Conservation (phyloP, 2,113 vertebrate species). For the Microcebus ravelobensis region DNA sequence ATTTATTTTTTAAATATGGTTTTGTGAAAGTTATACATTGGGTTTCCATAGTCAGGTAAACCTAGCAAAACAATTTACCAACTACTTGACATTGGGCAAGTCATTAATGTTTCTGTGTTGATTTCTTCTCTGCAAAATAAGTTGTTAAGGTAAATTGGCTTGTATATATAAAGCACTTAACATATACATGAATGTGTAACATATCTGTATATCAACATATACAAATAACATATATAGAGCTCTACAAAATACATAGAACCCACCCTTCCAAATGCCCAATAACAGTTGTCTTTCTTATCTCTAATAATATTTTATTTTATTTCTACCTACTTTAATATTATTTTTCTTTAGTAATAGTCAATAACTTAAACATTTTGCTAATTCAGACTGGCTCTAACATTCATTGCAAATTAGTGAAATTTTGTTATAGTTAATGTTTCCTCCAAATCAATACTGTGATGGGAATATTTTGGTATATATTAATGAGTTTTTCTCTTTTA, state of each 20-base stretch:
- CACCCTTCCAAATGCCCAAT: background rate
- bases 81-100: background rate
- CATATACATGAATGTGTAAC: background rate
- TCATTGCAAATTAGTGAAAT: constrained; percentile 22
- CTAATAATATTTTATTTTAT: constrained; percentile 18
- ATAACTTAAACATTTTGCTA: constrained; percentile 27
- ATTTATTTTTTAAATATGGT: constrained; percentile 13
- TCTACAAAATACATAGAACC: background rate
- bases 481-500: constrained; percentile 26
- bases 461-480: background rate
- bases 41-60: background rate
- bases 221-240: background rate
- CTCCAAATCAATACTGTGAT: constrained; percentile 12
- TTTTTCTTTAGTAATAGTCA: constrained; percentile 29
- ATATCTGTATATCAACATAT: background rate
- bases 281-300: background rate
- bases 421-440: constrained; percentile 10
- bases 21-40: background rate
- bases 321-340: background rate
- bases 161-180: background rate
- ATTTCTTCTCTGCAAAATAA: background rate
- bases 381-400: background rate
- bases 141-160: background rate
- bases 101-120: background rate
- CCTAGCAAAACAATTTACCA: background rate